Conservation (phyloP, 1,140 invertebrate genomes). For the Lerema accius region DNA sequence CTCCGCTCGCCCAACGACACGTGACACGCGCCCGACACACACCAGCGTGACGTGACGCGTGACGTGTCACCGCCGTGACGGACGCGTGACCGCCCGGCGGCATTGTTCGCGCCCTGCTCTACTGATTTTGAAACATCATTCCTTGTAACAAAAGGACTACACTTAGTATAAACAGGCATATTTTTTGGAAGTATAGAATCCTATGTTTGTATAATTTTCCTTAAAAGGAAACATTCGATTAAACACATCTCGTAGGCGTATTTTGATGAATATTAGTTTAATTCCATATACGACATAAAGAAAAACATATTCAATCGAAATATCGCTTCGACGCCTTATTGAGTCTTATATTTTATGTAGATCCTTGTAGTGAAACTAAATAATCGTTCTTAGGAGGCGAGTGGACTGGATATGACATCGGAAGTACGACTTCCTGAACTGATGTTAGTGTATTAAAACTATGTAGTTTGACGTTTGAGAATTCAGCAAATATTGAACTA, state of each 20-base stretch:
- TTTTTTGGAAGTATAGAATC: no score
- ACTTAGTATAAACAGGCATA: background rate
- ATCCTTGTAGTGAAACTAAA: background rate
- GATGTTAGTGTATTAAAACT: slow-evolving; percentile 35
- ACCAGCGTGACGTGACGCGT: background rate
- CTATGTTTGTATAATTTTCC: no score
- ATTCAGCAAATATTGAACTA: background rate
- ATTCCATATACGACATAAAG: background rate
- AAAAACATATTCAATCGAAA: no score
- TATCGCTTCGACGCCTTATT: no score
- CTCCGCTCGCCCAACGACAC: slow-evolving; percentile 69
- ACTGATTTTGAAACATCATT: background rate
- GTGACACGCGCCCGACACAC: slow-evolving; percentile 43
- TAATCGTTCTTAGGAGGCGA: background rate
- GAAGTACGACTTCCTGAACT: slow-evolving; percentile 35
- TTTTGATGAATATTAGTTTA: background rate
- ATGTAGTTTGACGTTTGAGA: background rate
- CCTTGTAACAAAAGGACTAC: no score
- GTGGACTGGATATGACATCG: slow-evolving; percentile 14
- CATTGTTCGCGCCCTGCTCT: background rate
- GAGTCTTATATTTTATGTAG: background rate
- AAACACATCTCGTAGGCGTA: background rate
- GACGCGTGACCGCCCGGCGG: background rate
- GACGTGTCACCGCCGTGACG: slow-evolving; percentile 12
- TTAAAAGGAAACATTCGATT: background rate